A percentile compares a stretch with the other conserved stretches of the same genome.
Conservation (phyloP, 1,140 invertebrate genomes). For the Danaus plexippus region DNA sequence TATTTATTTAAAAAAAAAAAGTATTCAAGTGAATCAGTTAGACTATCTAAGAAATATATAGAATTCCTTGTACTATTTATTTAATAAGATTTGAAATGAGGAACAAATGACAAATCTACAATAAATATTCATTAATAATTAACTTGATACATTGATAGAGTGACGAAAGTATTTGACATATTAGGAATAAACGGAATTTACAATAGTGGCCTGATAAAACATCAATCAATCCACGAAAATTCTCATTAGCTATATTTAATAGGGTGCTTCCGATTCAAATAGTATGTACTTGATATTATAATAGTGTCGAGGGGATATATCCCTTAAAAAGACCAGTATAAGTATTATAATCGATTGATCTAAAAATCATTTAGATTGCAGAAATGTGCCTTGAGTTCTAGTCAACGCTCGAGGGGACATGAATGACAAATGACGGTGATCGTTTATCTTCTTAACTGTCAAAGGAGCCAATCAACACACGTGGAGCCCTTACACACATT, state of each 20-base stretch:
- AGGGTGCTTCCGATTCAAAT: slow-evolving; percentile 30
- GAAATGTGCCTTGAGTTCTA: slow-evolving; percentile 23
- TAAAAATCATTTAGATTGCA: slow-evolving; percentile 16
- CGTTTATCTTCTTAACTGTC: slow-evolving; percentile 69
- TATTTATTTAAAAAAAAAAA: no score
- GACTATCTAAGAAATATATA: no score
- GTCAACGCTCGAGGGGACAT: slow-evolving; percentile 36
- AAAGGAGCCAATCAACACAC: slow-evolving; percentile 62
- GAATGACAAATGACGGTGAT: slow-evolving; percentile 63
- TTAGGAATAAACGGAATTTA: slow-evolving; percentile 15
- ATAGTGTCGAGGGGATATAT: slow-evolving; percentile 1
- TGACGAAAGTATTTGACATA: slow-evolving; percentile 13
- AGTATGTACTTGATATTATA: slow-evolving; percentile 1
- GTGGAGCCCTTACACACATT: slow-evolving; percentile 28
- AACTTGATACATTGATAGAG: slow-evolving; percentile 2
- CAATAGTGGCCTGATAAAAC: slow-evolving; percentile 27
- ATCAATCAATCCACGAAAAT: slow-evolving; percentile 58
- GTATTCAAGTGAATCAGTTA: no score
- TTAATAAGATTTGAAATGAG: slow-evolving; percentile 1
- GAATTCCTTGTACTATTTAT: neutral
- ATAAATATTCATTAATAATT: no score
- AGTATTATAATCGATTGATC: slow-evolving; percentile 15
- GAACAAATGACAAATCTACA: neutral
- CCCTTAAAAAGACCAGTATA: neutral
- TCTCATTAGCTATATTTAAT: slow-evolving; percentile 62